Evolutionary conservation across 2,888 invertebrate species (phyloP).

Genomic region (Heteromyza rotundicornis): DNA sequence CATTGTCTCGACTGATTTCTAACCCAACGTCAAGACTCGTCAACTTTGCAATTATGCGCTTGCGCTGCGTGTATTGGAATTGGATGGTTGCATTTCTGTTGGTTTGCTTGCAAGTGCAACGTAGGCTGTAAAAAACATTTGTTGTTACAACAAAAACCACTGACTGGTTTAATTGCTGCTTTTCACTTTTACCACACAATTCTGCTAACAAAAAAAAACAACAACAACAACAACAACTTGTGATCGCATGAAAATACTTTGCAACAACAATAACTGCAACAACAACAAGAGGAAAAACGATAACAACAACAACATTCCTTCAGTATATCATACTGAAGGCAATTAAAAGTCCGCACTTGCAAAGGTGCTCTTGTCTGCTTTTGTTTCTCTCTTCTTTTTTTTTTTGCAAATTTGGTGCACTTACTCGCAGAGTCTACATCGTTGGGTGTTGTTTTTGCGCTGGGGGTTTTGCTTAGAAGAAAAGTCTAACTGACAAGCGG

Average conservation of each 20-base stretch:
- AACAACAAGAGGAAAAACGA: neutral
- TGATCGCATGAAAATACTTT: slow-evolving; percentile 41
- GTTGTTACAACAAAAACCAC: slow-evolving; percentile 37
- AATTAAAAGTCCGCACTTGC: neutral
- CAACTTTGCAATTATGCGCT: neutral
- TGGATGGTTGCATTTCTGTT: neutral
- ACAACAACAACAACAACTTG: slow-evolving; percentile 39
- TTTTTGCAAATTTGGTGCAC: neutral
- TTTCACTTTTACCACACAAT: slow-evolving; percentile 56
- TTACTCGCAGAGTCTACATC: no score
- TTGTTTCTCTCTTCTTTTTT: neutral
- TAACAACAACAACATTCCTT: neutral
- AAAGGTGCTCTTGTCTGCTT: no score
- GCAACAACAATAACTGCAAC: neutral
- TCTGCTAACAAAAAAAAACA: neutral
- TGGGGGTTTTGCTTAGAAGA: no score
- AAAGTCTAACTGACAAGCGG: neutral
- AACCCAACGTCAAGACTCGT: neutral
- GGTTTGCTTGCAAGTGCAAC: no score
- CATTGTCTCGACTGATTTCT: neutral
- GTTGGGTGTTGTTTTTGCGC: no score
- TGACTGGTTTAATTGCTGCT: slow-evolving; percentile 59
- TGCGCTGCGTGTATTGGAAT: neutral
- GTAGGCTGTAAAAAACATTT: neutral
- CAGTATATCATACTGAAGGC: neutral